A percentile compares a stretch with the other conserved stretches of the same genome.
These are phyloP conservation scores for Pelmatolapia mariae DNA, from an alignment of 2,113 vertebrate genomes.

Conservation along the genomic window DNA sequence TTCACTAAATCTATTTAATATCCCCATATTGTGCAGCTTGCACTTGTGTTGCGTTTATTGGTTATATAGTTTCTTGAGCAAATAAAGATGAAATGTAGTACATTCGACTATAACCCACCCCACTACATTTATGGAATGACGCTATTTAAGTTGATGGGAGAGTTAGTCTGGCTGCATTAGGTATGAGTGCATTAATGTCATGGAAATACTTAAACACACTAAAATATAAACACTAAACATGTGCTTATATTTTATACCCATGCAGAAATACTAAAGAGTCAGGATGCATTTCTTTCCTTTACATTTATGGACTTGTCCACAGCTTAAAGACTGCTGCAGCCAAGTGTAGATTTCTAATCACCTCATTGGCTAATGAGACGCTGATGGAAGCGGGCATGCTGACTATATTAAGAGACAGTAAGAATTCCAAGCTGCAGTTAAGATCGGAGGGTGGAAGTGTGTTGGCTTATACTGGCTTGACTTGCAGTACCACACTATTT, in stretches of 20 bases:
- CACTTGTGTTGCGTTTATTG: background rate
- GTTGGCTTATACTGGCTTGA: constrained; percentile 11
- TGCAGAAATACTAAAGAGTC: background rate
- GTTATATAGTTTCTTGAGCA: background rate
- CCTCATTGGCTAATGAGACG: constrained; percentile 17
- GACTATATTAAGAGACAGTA: background rate
- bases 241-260: background rate
- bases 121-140: background rate
- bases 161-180: background rate
- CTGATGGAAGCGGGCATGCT: background rate
- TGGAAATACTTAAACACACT: background rate
- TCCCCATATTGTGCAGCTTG: background rate
- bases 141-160: background rate
- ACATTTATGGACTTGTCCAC: constrained; percentile 4
- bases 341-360: background rate
- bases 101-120: background rate
- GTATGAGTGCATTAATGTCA: background rate
- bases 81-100: background rate
- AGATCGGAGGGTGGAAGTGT: background rate
- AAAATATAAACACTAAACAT: background rate
- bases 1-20: background rate
- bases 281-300: background rate
- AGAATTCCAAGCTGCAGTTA: background rate
- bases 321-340: background rate
- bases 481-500: background rate